Evolutionary conservation across 64 coral and sea anemone genomes (phyloP), one percentile per base, ranked within the genome.

Genomic region (Hydrozoanthus tunicans): DNA sequence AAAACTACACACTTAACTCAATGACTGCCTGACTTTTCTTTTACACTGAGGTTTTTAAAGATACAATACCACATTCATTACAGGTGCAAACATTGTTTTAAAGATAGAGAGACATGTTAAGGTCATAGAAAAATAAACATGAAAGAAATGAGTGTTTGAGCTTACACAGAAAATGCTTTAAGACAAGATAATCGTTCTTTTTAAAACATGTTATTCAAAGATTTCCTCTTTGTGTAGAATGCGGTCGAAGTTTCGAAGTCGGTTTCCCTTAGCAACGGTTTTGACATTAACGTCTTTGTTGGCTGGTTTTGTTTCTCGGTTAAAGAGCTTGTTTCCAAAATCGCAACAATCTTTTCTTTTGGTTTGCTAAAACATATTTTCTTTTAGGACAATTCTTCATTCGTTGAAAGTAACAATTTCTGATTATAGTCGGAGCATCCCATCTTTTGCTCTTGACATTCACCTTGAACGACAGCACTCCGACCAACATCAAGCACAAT

Each of bases 81-180:
- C 84, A 88, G 84, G 84, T 88, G 84, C 24, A 88, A 57, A 86
- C 3, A 56, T 74, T 86, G 55, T 86, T 73, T 86, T n/a, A 9
- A 23, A 20, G 10, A 74, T 74, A 88, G 73, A 70, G 27, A 72
- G 84, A 51, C 84, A 88, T 51, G 67, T 88, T 59, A 59, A 74
- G 84, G 58, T 88, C 56, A 59, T 58, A 74, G 70, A 88, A 74
- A 88, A 74, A 57, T 88, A 68, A 85, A 85, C 82, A 70, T 67
- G n/a, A 56, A 53, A 88, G 24, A 5, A 14, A 17, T 10, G 5
- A 70, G 7, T 60, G 27, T 88, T 86, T 86, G 66, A 86, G 20
- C 68, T 62, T 25, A 32, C 7, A 66, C 24, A 64, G 5, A 27
- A 74, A 60, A 7, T 32, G 58, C 13, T 51, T 63, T 53, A n/a